Percentiles rank a stretch among this genome's conserved stretches.
Conservation (phyloP, 2,113 vertebrate species). For the Oxyura jamaicensis region DNA sequence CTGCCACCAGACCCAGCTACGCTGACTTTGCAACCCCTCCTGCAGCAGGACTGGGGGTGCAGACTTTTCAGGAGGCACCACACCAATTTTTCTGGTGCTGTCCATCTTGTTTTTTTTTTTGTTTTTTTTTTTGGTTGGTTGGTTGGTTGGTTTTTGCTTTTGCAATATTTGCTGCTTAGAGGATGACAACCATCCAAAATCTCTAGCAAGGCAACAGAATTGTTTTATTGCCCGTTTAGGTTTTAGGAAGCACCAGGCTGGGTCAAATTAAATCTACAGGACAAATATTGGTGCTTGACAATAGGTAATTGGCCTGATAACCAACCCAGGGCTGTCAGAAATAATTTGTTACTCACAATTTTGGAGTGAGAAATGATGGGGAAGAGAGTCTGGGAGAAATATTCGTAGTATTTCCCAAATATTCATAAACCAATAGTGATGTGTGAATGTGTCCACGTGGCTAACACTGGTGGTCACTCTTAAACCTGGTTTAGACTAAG, state of each 20-base stretch:
- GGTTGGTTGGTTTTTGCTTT: no score
- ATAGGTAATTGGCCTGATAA: neutral
- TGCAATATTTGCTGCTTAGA: neutral
- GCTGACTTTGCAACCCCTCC: neutral
- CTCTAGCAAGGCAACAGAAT: neutral
- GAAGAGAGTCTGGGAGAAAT: neutral
- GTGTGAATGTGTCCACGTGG: neutral
- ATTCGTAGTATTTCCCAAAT: neutral
- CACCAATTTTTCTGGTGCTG: fast-evolving
- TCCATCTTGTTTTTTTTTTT: neutral
- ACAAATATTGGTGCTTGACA: neutral
- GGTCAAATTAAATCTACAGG: neutral
- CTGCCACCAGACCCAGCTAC: fast-evolving
- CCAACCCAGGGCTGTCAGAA: neutral
- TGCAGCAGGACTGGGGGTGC: neutral
- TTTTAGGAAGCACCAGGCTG: neutral
- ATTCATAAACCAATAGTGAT: neutral
- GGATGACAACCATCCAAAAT: neutral
- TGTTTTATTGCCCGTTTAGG: neutral
- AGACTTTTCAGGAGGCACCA: neutral
- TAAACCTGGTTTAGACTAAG: neutral
- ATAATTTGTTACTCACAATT: neutral
- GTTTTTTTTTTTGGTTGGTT: neutral
- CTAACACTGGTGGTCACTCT: neutral
- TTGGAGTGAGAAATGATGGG: neutral